Base-by-base conservation (phyloP, 1,140 invertebrate genomes). In the Temnothorax longispinosus region DNA sequence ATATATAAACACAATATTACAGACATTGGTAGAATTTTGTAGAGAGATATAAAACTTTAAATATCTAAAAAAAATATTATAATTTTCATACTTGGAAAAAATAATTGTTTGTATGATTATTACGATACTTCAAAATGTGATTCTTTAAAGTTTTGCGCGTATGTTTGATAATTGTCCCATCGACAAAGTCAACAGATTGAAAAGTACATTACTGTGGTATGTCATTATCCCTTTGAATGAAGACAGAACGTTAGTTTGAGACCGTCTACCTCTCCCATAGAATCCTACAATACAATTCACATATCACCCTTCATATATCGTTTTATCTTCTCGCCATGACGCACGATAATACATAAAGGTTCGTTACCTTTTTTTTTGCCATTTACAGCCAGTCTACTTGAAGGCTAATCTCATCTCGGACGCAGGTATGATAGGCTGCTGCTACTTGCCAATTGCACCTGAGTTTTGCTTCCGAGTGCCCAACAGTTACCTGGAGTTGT, bases 361-460 rank as follows among this genome's bases (percentile, higher is more conserved):
- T 44, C 54, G 82, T 91, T 74, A 82, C 6, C 64, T 77, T 76
- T 90, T 89, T 85, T 86, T 85, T 93, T 90, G 81, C 92, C 92
- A 93, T 95, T 97, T 97, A 72, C 97, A 98, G 98, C 98, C 98
- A 93, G 97, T 98, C 95, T 98, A 97, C 96, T 96, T 98, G 93
- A 96, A 96, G 93, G 96, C 97, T 94, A 95, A 96, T 92, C 96
- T 98, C 91, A 96, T 96, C 93, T 95, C 95, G 92, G 96, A 97
- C 92, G 96, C 97, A 98, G 98, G 98, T 98, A 98, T 96, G 95
- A 96, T 97, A 95, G 96, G 95, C 93, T 97, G 97, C 95, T 95
- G 95, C 94, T 90, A 93, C 91, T 94, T 96, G 93, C 90, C 94
- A 90, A 88, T 94, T 92, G 93, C 95, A 92, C 91, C 94, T 86